phyloP scores from a whole-genome alignment of 2,888 invertebrate species.

The Dexiosoma caninum region DNA sequence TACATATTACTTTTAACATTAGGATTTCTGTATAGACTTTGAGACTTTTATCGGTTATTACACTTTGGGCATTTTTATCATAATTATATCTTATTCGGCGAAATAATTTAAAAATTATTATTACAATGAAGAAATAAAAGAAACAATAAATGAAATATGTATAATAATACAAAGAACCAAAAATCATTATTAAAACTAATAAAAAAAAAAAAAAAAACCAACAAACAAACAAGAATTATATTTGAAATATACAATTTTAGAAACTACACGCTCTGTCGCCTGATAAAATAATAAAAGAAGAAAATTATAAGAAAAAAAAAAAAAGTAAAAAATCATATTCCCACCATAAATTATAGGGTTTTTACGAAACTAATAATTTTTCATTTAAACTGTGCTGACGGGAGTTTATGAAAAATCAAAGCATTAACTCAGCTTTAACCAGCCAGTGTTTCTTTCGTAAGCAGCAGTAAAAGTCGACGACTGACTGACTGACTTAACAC shows the following conservation, averaged over 20 bases:
- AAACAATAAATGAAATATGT: constrained; percentile 12
- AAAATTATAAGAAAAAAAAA: not conserved
- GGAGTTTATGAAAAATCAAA: constrained; percentile 62
- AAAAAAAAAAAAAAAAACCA: not conserved
- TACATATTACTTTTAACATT: too few relatives aligned
- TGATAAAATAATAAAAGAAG: constrained; percentile 34
- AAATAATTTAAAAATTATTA: constrained; percentile 13
- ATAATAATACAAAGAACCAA: constrained; percentile 25
- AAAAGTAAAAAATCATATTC: constrained; percentile 51
- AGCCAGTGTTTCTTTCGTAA: constrained; percentile 20
- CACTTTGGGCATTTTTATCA: not conserved
- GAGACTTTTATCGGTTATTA: not conserved
- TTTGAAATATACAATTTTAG: constrained; percentile 37
- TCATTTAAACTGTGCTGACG: constrained; percentile 33
- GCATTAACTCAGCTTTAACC: constrained; percentile 44
- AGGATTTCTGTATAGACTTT: too few relatives aligned
- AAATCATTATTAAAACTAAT: constrained; percentile 23
- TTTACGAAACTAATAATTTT: constrained; percentile 61
- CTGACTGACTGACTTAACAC: not conserved
- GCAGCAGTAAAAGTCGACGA: constrained; percentile 10
- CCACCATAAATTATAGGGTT: constrained; percentile 60
- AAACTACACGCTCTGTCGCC: constrained; percentile 59
- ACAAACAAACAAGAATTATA: too few relatives aligned
- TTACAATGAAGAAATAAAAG: not conserved
- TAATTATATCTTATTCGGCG: not conserved